phyloP scores from a whole-genome alignment of 1,140 invertebrate species.

The Lepidurus apus region DNA sequence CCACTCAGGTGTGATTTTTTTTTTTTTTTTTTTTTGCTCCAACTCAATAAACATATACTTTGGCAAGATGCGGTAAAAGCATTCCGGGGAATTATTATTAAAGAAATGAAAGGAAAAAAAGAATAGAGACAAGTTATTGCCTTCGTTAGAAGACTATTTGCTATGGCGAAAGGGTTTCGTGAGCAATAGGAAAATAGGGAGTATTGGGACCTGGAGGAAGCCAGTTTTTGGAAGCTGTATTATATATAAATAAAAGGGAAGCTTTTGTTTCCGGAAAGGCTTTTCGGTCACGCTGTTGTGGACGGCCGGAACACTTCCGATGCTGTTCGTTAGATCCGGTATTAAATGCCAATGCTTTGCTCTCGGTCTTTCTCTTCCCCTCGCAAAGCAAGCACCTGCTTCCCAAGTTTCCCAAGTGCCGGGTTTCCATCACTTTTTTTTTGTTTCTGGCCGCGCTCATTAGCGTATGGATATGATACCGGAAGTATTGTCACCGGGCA shows the following conservation, averaged over 20 bases:
- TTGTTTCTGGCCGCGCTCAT: background rate
- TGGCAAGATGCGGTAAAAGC: background rate
- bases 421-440: background rate
- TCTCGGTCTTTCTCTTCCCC: background rate
- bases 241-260: background rate
- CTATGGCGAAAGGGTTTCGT: background rate
- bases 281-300: constrained; percentile 11
- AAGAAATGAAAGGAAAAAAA: background rate
- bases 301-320: constrained; percentile 16
- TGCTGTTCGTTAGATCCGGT: constrained; percentile 14
- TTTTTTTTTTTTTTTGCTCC: background rate
- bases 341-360: background rate
- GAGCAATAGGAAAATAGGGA: background rate
- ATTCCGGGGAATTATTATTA: background rate
- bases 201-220: background rate
- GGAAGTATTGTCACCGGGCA: background rate
- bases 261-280: background rate
- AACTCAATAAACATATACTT: background rate
- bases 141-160: background rate
- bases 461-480: constrained; percentile 10
- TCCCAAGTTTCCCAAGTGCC: background rate
- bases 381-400: background rate
- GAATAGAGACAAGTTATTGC: background rate
- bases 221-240: background rate
- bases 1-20: background rate